Evolutionary conservation across 2,888 invertebrate species (phyloP).

Genomic region (Beris morrisii): DNA sequence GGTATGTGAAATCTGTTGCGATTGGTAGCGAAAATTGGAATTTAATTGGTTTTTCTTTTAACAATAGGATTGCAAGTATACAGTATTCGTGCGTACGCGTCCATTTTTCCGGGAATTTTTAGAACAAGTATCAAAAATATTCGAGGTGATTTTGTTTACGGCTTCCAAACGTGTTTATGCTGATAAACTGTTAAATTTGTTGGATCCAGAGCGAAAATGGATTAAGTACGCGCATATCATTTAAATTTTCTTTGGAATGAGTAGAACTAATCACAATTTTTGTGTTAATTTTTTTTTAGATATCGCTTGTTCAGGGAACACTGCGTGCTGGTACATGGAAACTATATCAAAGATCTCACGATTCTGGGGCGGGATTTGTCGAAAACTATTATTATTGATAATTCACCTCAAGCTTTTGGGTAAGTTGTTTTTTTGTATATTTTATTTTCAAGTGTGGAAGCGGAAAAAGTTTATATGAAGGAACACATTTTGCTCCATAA

Average conservation of each 20-base stretch:
- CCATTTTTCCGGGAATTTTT: constrained; percentile 92
- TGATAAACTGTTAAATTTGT: constrained; percentile 85
- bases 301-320: constrained; percentile 92
- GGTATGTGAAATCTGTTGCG: constrained; percentile 47
- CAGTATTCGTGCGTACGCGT: constrained; percentile 82
- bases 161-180: constrained; percentile 96
- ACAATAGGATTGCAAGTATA: constrained; percentile 88
- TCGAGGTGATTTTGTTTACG: constrained; percentile 93
- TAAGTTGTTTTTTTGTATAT: constrained; percentile 41
- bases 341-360: constrained; percentile 93
- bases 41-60: constrained; percentile 41
- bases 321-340: constrained; percentile 92
- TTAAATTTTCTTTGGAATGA: constrained; percentile 20
- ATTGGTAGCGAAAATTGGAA: constrained; percentile 3
- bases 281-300: constrained; percentile 40
- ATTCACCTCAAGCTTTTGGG: constrained; percentile 92
- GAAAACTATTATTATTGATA: constrained; percentile 84
- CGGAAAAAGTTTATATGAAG: background rate
- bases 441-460: constrained; percentile 9
- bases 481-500: no score
- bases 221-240: constrained; percentile 59
- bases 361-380: constrained; percentile 90
- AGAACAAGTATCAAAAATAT: constrained; percentile 80
- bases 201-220: constrained; percentile 86
- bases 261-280: constrained; percentile 1